Percentiles rank a stretch among this genome's conserved stretches.
phyloP scores from a whole-genome alignment of 2,888 invertebrate species.

The Aradus depressus region DNA sequence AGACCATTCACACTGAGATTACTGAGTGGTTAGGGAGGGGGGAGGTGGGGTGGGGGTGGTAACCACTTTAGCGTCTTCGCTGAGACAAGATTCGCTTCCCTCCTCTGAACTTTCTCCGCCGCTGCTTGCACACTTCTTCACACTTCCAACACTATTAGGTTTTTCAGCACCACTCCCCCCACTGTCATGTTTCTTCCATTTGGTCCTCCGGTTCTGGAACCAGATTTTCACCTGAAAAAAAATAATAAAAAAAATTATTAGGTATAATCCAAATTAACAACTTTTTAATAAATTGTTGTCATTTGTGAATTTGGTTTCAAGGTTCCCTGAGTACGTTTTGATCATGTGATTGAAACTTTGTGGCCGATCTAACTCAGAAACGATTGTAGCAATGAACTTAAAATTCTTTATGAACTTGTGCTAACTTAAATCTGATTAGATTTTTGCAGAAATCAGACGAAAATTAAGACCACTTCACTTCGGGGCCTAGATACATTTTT shows the following conservation, averaged over 20 bases:
- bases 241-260: slow-evolving; percentile 7
- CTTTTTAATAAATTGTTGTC: background rate
- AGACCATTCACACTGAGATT: background rate
- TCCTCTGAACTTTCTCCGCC: slow-evolving; percentile 30
- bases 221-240: slow-evolving; percentile 70
- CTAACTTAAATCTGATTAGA: too few relatives aligned
- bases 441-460: too few relatives aligned
- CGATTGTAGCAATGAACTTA: too few relatives aligned
- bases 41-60: slow-evolving; percentile 17
- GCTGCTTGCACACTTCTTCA: slow-evolving; percentile 27
- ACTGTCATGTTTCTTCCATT: slow-evolving; percentile 78
- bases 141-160: background rate
- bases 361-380: too few relatives aligned
- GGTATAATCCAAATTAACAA: background rate
- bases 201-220: slow-evolving; percentile 77
- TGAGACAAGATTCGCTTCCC: slow-evolving; percentile 31
- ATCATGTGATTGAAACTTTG: too few relatives aligned
- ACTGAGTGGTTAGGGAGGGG: slow-evolving; percentile 10
- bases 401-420: too few relatives aligned
- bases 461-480: too few relatives aligned
- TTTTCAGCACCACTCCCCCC: background rate
- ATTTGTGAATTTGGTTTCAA: too few relatives aligned
- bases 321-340: too few relatives aligned
- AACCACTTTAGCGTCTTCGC: slow-evolving; percentile 27
- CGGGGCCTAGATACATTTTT: too few relatives aligned